phyloP scores from a whole-genome alignment of 2,797 vertebrate species.

The Rousettus madagascariensis region DNA sequence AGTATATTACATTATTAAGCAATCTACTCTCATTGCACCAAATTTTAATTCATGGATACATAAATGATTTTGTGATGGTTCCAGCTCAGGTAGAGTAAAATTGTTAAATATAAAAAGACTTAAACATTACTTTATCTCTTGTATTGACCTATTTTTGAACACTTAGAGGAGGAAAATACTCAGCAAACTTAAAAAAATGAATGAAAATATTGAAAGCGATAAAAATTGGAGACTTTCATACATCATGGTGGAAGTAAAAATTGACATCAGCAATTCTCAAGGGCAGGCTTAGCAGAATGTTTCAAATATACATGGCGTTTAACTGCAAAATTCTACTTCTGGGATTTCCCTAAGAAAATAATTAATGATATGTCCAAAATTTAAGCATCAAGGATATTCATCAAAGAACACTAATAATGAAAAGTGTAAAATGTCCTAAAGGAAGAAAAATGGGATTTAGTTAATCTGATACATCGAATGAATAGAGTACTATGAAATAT shows the following conservation, averaged over 20 bases:
- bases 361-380: background rate
- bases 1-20: constrained; percentile 67
- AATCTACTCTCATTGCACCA: constrained; percentile 57
- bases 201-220: background rate
- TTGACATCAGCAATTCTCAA: background rate
- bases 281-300: background rate
- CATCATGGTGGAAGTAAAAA: background rate
- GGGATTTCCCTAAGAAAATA: background rate
- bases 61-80: constrained; percentile 68
- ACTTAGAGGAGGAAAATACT: background rate
- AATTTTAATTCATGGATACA: constrained; percentile 67
- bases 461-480: background rate
- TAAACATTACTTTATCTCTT: constrained; percentile 43
- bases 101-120: constrained; percentile 34
- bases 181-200: constrained; percentile 30
- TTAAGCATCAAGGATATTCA: background rate
- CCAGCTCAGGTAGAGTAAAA: constrained; percentile 48
- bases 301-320: constrained; percentile 11
- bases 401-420: background rate
- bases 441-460: background rate
- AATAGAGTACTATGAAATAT: background rate
- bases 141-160: background rate
- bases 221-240: background rate
- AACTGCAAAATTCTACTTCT: background rate
- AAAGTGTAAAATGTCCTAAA: constrained; percentile 5